Base-by-base conservation (phyloP, 2,888 invertebrate genomes). In the Agrotis exclamationis region DNA sequence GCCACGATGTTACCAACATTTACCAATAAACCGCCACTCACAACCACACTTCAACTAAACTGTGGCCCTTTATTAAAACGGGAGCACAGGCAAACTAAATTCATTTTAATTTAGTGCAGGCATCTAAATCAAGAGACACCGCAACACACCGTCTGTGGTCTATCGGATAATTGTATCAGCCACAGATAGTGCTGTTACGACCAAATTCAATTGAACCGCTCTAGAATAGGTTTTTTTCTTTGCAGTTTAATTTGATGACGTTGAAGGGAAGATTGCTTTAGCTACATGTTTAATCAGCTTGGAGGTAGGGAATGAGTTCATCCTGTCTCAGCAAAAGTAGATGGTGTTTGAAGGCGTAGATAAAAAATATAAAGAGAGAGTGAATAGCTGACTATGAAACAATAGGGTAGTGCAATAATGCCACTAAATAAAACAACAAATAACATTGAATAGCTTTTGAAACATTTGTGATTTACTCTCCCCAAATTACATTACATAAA, bases 141-240 rank as follows among this genome's bases (percentile, higher is more conserved):
- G 62, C 76, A 83, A 71, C 74, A 69, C 63, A 63, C 44, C 70
- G 22, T 45, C 24, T 45, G 75, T 63, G 67, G 83, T 78, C 60
- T 66, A 75, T 72, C 72, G 75, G 65, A 56, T 80, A 82, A 83
- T 80, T 72, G 75, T 82, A 82, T 83, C 68, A 78, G 58, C 77
- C 79, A 13, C 77, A 65, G 67, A 68, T 68, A 64, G 73, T 45
- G 58, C 51, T 72, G 68, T 69, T 75, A 80, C 83, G 63, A 69
- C 53, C 44, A 9, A 69, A 83, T 83, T 80, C 75, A 78, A 83
- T 82, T 78, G 53, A 58, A 64, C 45, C 53, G 45, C 60, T 63
- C 50, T 33, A n/a, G 51, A 57, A 58, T 22, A 65, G 45, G 44
- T 44, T 63, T 56, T n/a, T 62, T 28, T 39, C 45, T 76, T 64